Conservation (phyloP, 2,797 vertebrate species). For the Chelidonichthys spinosus region DNA sequence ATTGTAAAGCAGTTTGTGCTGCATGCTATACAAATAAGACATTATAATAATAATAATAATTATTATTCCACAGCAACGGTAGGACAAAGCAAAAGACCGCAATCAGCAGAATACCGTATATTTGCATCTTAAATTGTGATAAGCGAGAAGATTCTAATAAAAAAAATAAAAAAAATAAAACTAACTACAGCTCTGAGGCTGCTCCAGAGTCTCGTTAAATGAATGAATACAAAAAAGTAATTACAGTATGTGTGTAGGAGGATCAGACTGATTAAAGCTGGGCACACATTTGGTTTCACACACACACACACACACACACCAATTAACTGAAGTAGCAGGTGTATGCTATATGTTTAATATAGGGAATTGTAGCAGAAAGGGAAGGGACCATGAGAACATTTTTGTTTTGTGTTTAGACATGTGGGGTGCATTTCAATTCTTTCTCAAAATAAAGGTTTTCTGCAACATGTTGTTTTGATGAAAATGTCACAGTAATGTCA, state of each 20-base stretch:
- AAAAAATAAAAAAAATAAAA: conserved; percentile 5
- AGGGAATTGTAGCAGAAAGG: neutral
- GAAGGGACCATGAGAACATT: conserved; percentile 2
- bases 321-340: conserved; percentile 16
- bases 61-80: neutral
- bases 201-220: conserved; percentile 57
- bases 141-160: conserved; percentile 28
- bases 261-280: conserved; percentile 50
- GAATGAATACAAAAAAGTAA: conserved; percentile 60
- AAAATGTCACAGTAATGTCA: neutral
- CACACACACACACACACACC: conserved; percentile 10
- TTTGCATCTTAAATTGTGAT: conserved; percentile 3
- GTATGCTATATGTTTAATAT: conserved; percentile 16
- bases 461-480: neutral
- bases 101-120: neutral
- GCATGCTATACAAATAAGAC: no score
- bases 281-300: conserved; percentile 27
- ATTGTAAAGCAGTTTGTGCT: neutral
- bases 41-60: neutral
- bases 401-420: neutral
- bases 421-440: neutral
- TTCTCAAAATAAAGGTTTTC: neutral
- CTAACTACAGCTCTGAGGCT: conserved; percentile 1
- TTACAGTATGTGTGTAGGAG: conserved; percentile 46
- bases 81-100: neutral